A percentile compares a stretch with the other conserved stretches of the same genome.
Evolutionary conservation across 2,797 vertebrate genomes (phyloP).

Genomic region (Sandelia bainsii): DNA sequence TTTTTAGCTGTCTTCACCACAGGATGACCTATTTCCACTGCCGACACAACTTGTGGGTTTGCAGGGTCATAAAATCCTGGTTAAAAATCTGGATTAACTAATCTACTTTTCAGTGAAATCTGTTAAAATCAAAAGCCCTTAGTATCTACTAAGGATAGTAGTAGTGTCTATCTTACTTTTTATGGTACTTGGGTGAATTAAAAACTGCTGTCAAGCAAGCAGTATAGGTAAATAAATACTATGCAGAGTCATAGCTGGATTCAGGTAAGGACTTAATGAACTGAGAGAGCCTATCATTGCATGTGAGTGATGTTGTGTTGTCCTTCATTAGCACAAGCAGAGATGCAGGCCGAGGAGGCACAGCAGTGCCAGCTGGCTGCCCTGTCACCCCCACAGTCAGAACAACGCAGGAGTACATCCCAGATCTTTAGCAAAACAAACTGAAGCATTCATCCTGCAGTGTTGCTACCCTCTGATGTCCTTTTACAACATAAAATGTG

Average conservation of each 20-base stretch:
- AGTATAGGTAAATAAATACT: constrained; percentile 22
- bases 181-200: not conserved
- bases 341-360: constrained; percentile 26
- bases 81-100: not conserved
- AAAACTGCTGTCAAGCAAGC: constrained; percentile 9
- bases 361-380: constrained; percentile 18
- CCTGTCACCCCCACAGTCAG: constrained; percentile 44
- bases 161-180: constrained; percentile 22
- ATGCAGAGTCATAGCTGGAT: constrained; percentile 20
- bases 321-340: constrained; percentile 63
- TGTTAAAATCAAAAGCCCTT: not conserved
- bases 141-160: no score
- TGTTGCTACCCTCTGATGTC: constrained; percentile 15
- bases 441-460: constrained; percentile 38
- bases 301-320: constrained; percentile 54
- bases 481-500: constrained; percentile 14
- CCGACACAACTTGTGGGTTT: not conserved
- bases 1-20: not conserved
- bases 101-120: not conserved
- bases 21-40: not conserved
- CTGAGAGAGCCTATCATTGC: constrained; percentile 25
- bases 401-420: constrained; percentile 40
- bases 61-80: no score
- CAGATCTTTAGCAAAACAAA: constrained; percentile 29
- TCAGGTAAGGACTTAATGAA: constrained; percentile 38